phyloP scores from a whole-genome alignment of 2,797 vertebrate genomes.

The Enteromius radiatus region DNA sequence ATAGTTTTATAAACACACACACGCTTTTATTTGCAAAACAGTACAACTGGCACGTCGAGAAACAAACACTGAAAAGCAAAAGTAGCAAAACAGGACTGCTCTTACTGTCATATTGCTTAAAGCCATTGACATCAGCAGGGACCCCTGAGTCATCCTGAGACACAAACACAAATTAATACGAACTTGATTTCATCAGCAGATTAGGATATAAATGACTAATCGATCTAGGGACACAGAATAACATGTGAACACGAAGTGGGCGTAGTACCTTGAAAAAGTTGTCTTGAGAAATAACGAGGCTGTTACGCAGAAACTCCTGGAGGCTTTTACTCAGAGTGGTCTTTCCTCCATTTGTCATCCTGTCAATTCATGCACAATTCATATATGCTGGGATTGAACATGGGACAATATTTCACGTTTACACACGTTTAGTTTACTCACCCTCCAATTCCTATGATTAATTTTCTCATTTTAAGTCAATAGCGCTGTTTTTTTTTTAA shows the following conservation, averaged over 20 bases:
- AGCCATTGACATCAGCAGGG: slow-evolving; percentile 85
- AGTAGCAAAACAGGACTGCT: not conserved
- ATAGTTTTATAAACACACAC: too few relatives aligned
- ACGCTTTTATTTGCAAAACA: not conserved
- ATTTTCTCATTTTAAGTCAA: not conserved
- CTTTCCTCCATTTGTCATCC: slow-evolving; percentile 94
- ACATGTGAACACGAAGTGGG: not conserved
- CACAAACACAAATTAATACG: slow-evolving; percentile 5
- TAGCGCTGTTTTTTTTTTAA: too few relatives aligned
- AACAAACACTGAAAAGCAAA: not conserved
- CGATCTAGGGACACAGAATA: not conserved
- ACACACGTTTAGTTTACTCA: not conserved
- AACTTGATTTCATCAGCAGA: not conserved
- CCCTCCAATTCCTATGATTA: slow-evolving; percentile 2
- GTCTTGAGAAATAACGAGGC: slow-evolving; percentile 88
- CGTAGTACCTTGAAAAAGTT: slow-evolving; percentile 89
- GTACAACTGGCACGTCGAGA: not conserved
- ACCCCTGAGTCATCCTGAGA: slow-evolving; percentile 84
- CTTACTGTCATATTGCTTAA: slow-evolving; percentile 93
- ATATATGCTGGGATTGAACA: not conserved
- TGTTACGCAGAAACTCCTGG: slow-evolving; percentile 82
- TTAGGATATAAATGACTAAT: not conserved
- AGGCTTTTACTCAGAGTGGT: slow-evolving; percentile 85
- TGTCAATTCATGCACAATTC: slow-evolving; percentile 58
- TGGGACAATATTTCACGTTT: not conserved